Percentiles rank a stretch among this genome's conserved stretches.
phyloP scores from a whole-genome alignment of 2,888 invertebrate species.

The Elmis aenea region DNA sequence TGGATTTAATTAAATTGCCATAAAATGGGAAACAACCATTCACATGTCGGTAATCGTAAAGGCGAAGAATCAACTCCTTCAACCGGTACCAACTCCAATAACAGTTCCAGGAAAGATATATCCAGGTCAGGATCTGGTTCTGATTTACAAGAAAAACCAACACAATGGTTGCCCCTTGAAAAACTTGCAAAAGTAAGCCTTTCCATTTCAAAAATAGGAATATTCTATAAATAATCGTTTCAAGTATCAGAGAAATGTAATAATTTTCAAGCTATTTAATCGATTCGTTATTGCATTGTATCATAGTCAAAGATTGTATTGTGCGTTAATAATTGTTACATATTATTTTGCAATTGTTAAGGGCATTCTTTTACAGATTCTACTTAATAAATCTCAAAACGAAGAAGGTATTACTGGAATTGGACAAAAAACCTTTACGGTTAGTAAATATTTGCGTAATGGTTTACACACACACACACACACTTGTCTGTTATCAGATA shows the following conservation, averaged over 20 bases:
- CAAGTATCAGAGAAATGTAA: too few species aligned
- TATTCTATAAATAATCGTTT: background rate
- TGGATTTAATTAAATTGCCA: constrained; percentile 12
- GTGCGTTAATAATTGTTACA: too few species aligned
- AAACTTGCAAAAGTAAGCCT: constrained; percentile 65
- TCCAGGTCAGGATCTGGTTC: constrained; percentile 51
- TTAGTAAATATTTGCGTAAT: constrained; percentile 36
- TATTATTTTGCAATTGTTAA: background rate
- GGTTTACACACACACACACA: too few species aligned
- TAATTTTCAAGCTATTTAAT: too few species aligned
- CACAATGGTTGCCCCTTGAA: constrained; percentile 67
- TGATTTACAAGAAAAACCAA: constrained; percentile 60
- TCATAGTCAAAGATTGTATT: too few species aligned
- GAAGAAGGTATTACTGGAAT: constrained; percentile 70
- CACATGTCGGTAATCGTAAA: constrained; percentile 32
- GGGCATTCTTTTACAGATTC: constrained; percentile 52
- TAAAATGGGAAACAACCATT: constrained; percentile 44
- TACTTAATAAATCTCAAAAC: constrained; percentile 63
- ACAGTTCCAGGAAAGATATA: constrained; percentile 50
- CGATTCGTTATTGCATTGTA: too few species aligned
- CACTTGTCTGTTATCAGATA: too few species aligned
- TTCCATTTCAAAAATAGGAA: background rate
- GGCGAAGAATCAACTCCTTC: constrained; percentile 30
- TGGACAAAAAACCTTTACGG: constrained; percentile 60
- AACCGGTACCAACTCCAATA: constrained; percentile 43